phyloP scores from a whole-genome alignment of 1,140 invertebrate genomes.

The Heterodera carotae region DNA sequence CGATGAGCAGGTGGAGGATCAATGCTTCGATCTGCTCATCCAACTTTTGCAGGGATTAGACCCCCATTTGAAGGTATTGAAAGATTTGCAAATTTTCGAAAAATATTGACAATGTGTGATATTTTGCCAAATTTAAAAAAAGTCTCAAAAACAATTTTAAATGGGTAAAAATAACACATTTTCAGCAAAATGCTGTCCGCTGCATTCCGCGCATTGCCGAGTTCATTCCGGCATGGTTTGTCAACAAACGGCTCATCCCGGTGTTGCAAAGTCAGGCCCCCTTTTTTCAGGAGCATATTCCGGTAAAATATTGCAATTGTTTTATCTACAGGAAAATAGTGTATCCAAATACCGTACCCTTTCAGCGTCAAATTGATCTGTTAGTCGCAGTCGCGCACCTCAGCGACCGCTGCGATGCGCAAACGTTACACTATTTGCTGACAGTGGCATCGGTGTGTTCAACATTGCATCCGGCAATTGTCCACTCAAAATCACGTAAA shows the following conservation, averaged over 20 bases:
- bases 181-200: conserved; percentile 57
- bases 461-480: conserved; percentile 58
- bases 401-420: conserved; percentile 61
- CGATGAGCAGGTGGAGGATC: conserved; percentile 53
- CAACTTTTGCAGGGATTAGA: conserved; percentile 44
- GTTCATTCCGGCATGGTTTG: conserved; percentile 55
- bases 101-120: conserved; percentile 6
- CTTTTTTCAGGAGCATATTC: conserved; percentile 60
- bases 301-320: conserved; percentile 35
- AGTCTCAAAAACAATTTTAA: too few relatives aligned
- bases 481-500: conserved; percentile 59
- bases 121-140: too few relatives aligned
- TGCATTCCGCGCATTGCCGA: conserved; percentile 55
- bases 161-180: too few relatives aligned
- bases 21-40: conserved; percentile 47
- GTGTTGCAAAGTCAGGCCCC: conserved; percentile 45
- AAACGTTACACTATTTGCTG: conserved; percentile 53
- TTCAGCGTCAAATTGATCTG: conserved; percentile 62
- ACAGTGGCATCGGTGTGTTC: conserved; percentile 50
- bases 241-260: conserved; percentile 56
- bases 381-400: conserved; percentile 55
- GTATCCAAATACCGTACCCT: background rate
- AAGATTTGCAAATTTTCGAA: too few relatives aligned
- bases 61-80: conserved; percentile 40
- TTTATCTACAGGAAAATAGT: background rate